Evolutionary conservation across 1,140 invertebrate genomes (phyloP).

Genomic region (Drosophila setifemur): DNA sequence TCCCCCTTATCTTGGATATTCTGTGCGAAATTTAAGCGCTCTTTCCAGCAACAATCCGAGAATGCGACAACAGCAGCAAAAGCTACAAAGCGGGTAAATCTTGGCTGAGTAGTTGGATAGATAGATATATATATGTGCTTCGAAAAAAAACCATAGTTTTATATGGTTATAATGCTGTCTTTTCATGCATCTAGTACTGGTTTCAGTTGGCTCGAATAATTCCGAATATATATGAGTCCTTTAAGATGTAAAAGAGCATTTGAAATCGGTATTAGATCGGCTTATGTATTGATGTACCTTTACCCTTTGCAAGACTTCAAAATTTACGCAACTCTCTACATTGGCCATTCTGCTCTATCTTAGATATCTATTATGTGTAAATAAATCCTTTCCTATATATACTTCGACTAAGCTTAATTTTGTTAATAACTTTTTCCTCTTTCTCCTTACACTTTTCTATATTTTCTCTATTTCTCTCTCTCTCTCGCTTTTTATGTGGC

Average conservation of each 20-base stretch:
- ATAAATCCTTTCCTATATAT: not conserved
- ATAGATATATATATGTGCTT: conserved; percentile 6
- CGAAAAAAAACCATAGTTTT: conserved; percentile 5
- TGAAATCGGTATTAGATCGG: conserved; percentile 3
- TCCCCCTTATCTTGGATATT: conserved; percentile 75
- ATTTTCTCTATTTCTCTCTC: conserved; percentile 10
- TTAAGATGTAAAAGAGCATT: not conserved
- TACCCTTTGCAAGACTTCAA: conserved; percentile 21
- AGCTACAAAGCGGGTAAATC: conserved; percentile 76
- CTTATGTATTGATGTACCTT: conserved; percentile 20
- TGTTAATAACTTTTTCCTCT: not conserved
- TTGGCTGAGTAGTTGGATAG: conserved; percentile 1
- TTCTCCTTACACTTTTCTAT: not conserved
- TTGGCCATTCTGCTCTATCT: conserved; percentile 31
- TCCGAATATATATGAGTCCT: not conserved
- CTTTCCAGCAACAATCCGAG: conserved; percentile 48
- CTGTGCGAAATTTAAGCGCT: conserved; percentile 73
- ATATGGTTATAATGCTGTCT: not conserved
- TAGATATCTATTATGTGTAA: not conserved
- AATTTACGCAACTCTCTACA: conserved; percentile 33
- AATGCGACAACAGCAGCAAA: conserved; percentile 39
- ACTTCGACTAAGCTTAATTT: not conserved
- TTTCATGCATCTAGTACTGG: not conserved
- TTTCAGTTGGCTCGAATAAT: not conserved
- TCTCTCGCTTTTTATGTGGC: conserved; percentile 33